Percentiles rank a stretch among this genome's conserved stretches.
These are phyloP conservation scores for Eulemur mongoz DNA, from an alignment of 2,797 vertebrate species.

Conservation along the genomic window DNA sequence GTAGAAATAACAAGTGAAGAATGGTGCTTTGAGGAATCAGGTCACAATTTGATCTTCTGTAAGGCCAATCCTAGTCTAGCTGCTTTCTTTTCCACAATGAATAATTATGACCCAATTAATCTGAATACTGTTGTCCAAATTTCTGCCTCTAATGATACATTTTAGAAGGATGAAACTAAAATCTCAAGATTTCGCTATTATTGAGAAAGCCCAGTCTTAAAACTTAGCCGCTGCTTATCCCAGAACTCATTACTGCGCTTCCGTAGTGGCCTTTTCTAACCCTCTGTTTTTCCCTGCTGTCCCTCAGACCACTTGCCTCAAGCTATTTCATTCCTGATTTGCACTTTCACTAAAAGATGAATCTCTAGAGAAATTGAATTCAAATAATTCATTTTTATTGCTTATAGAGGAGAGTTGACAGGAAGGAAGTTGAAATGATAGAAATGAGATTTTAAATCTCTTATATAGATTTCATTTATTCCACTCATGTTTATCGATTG, in stretches of 20 bases:
- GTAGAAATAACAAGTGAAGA: conserved; percentile 8
- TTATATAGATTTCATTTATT: conserved; percentile 37
- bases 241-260: background rate
- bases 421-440: conserved; percentile 58
- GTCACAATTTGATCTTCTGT: background rate
- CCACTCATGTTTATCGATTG: conserved; percentile 50
- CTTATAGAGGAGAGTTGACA: conserved; percentile 55
- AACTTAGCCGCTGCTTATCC: background rate
- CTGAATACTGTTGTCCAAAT: background rate
- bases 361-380: conserved; percentile 64
- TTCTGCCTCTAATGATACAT: background rate
- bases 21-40: background rate
- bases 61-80: background rate
- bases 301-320: background rate
- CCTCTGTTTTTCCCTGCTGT: background rate
- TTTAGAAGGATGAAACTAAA: conserved; percentile 3
- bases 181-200: background rate
- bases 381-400: conserved; percentile 68
- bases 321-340: conserved; percentile 56
- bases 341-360: conserved; percentile 34
- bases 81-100: background rate
- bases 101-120: conserved; percentile 22
- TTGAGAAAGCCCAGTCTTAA: background rate
- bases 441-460: conserved; percentile 60
- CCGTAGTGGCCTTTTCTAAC: background rate